Evolutionary conservation across 2,888 invertebrate genomes (phyloP).

Genomic region (Sminthurides aquaticus): DNA sequence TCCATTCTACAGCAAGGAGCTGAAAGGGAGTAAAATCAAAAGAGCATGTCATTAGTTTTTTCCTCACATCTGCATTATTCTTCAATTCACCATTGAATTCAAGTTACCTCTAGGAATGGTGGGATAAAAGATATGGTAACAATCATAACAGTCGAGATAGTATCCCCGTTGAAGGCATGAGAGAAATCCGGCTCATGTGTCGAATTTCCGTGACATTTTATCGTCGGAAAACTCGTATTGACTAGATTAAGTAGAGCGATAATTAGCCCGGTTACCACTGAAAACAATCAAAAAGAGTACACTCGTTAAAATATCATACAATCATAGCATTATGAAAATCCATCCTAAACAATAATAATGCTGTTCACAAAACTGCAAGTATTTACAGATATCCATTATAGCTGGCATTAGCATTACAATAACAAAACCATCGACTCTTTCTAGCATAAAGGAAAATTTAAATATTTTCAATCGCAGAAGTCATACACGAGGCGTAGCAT

Average conservation of each 20-base stretch:
- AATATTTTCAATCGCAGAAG: no score
- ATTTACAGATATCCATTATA: no score
- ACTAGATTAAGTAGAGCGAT: conserved; percentile 34
- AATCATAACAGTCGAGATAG: conserved; percentile 55
- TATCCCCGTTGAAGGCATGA: conserved; percentile 61
- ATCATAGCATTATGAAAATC: no score
- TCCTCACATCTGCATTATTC: no score
- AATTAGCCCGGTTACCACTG: conserved; percentile 29
- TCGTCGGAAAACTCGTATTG: conserved; percentile 32
- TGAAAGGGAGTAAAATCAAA: conserved; percentile 13
- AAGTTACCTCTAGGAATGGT: conserved; percentile 55
- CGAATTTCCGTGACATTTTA: conserved; percentile 30
- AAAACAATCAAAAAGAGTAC: background rate
- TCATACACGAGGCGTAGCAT: no score
- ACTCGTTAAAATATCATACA: background rate
- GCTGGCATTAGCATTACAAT: no score
- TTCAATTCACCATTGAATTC: no score
- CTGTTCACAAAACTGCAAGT: no score
- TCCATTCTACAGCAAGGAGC: conserved; percentile 36
- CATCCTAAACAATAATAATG: no score
- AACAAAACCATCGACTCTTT: no score
- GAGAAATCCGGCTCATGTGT: conserved; percentile 61
- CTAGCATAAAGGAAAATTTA: no score
- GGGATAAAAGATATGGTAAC: conserved; percentile 53
- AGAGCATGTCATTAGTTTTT: conserved; percentile 3